A percentile compares a stretch with the other conserved stretches of the same genome.
These are phyloP conservation scores for Sebastes schlegelii DNA, from an alignment of 2,113 vertebrate species.

Conservation along the genomic window DNA sequence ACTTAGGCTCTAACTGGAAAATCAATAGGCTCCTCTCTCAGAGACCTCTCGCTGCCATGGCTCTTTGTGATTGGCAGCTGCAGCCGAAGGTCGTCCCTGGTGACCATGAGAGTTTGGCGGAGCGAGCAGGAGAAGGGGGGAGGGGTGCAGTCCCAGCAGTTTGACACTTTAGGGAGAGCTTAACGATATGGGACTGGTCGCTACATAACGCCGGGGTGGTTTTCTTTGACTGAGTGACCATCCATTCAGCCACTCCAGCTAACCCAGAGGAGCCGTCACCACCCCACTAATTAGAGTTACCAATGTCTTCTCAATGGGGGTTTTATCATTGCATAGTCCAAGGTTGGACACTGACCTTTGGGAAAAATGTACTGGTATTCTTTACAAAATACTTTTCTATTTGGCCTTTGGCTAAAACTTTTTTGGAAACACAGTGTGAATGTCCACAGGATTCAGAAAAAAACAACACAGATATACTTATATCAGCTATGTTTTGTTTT, in stretches of 20 bases:
- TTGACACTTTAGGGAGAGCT: constrained; percentile 82
- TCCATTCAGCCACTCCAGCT: constrained; percentile 86
- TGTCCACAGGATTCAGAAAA: background rate
- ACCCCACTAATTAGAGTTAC: constrained; percentile 78
- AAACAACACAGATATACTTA: background rate
- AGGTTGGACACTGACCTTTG: constrained; percentile 65
- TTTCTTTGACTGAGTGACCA: constrained; percentile 89
- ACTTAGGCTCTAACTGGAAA: constrained; percentile 99
- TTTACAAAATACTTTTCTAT: constrained; percentile 4
- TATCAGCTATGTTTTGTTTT: background rate
- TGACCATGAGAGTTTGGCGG: constrained; percentile 87
- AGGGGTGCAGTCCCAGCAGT: constrained; percentile 80
- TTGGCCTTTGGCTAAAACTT: constrained; percentile 12
- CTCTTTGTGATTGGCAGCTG: constrained; percentile 96
- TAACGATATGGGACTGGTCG: constrained; percentile 91
- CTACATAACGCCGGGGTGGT: constrained; percentile 89
- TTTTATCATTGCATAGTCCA: constrained; percentile 45
- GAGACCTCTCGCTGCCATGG: constrained; percentile 93
- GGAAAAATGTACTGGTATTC: constrained; percentile 7
- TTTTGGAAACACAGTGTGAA: background rate
- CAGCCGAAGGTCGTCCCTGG: constrained; percentile 95
- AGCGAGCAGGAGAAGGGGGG: constrained; percentile 84
- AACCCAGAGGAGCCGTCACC: constrained; percentile 69
- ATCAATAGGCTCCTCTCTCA: constrained; percentile 94
- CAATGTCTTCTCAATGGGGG: constrained; percentile 64